These are phyloP conservation scores for Prunella fulvescens DNA, from an alignment of 2,113 vertebrate genomes.

Conservation along the genomic window DNA sequence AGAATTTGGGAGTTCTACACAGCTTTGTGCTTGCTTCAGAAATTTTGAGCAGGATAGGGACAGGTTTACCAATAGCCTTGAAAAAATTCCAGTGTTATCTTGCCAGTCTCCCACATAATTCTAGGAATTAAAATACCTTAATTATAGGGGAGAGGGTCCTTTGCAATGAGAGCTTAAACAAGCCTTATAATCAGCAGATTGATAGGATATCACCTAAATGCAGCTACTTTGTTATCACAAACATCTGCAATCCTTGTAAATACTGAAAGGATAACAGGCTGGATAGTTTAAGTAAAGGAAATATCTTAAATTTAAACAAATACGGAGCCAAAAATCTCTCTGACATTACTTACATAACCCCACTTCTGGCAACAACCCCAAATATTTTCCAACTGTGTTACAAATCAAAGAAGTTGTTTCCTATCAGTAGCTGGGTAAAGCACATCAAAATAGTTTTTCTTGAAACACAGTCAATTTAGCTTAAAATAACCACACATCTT, in stretches of 20 bases:
- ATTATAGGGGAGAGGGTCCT: background rate
- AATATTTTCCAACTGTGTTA: background rate
- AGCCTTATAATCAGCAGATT: background rate
- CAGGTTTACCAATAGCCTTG: background rate
- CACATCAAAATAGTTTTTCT: background rate
- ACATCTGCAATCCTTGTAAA: background rate
- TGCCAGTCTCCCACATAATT: background rate
- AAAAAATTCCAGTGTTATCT: background rate
- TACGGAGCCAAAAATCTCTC: background rate
- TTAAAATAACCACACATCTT: background rate
- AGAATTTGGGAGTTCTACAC: background rate
- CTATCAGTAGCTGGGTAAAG: background rate
- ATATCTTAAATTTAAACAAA: background rate
- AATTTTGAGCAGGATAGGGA: background rate
- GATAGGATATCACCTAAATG: background rate
- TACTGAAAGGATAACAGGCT: background rate
- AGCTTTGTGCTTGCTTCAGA: background rate
- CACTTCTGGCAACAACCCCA: background rate
- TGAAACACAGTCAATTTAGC: background rate
- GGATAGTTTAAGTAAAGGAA: background rate
- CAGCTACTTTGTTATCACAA: background rate
- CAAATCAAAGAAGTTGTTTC: background rate
- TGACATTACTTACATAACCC: background rate
- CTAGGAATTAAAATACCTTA: background rate
- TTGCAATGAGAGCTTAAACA: background rate